Base-by-base conservation (phyloP, 2,797 vertebrate species). In the Melanotaenia pygmaea region DNA sequence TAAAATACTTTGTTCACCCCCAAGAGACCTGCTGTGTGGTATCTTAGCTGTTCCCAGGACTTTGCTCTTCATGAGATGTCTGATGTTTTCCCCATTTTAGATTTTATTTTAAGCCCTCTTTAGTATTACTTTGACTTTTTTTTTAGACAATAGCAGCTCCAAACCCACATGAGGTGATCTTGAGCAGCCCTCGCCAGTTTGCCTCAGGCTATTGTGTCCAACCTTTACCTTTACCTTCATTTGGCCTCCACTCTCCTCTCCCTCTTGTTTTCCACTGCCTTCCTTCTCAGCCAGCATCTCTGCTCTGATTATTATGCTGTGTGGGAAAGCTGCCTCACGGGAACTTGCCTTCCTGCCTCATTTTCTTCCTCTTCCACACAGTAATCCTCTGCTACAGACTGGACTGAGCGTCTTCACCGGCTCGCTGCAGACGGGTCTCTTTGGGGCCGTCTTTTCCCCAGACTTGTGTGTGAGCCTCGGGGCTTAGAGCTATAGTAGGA, bases 151-250 rank as follows among this genome's bases (percentile, higher is more conserved):
- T 1, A 63, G 37, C 60, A 53, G 66, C 67, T 70, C 18, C 20
- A 47, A 4, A 4, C 43, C 47, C 72, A 66, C 74, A 75, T 38
- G 65, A 70, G 58, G 70, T 70, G 74, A 79, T 68, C 72, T 37
- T 65, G 70, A 59, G 67, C 72, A 68, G 67, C 80, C 80, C 78
- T 84, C 57, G 2, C 61, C 70, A 70, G 62, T 57, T 20, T 7
- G 72, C 85, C 87, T 78, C 32, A 20, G 86, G 88, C 86, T 83
- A 76, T 82, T 83, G 72, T 81, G 75, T 70, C 77, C 80, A 84
- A 81, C 72, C 78, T 88, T 72, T 84, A 77, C 77, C 79, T 85
- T 43, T 43, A 16, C 40, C 40, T 16, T 59, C 11, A 7, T 71
- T 61, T 24, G n/a, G 62, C 67, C 76, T 67, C 1, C 51, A 64